Conservation (phyloP, 2,888 invertebrate species). For the Caenorhabditis macrosperma region DNA sequence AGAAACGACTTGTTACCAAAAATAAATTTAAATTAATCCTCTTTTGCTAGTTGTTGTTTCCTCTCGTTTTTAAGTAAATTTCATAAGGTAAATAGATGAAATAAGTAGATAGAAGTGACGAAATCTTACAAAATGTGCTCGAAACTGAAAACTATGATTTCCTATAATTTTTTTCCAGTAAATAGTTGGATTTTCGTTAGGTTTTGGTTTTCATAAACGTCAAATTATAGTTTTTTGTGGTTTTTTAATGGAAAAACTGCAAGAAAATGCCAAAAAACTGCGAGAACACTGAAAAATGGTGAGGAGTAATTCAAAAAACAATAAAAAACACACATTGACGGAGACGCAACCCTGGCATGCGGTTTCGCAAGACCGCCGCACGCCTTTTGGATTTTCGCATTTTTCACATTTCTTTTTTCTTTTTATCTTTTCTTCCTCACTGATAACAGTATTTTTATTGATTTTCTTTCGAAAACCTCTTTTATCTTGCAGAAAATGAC, state of each 20-base stretch:
- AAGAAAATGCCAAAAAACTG: background rate
- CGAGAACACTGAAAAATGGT: background rate
- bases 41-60: background rate
- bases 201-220: too few species aligned
- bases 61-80: too few species aligned
- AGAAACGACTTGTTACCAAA: too few species aligned
- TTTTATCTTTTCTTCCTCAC: constrained; percentile 7
- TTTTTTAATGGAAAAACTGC: background rate
- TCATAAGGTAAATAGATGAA: too few species aligned
- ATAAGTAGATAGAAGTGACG: too few species aligned
- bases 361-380: constrained; percentile 45
- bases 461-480: constrained; percentile 15
- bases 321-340: constrained; percentile 6
- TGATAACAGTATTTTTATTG: constrained; percentile 33
- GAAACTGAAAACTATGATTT: too few species aligned
- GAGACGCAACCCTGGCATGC: constrained; percentile 31
- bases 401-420: constrained; percentile 4
- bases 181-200: too few species aligned
- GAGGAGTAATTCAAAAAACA: background rate
- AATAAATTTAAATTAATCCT: too few species aligned
- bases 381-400: constrained; percentile 11
- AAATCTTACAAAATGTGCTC: too few species aligned
- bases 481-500: constrained; percentile 31
- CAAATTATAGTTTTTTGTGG: background rate
- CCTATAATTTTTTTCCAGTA: too few species aligned